These are phyloP conservation scores for Phortica variegata DNA, from an alignment of 1,140 invertebrate species.

Conservation along the genomic window DNA sequence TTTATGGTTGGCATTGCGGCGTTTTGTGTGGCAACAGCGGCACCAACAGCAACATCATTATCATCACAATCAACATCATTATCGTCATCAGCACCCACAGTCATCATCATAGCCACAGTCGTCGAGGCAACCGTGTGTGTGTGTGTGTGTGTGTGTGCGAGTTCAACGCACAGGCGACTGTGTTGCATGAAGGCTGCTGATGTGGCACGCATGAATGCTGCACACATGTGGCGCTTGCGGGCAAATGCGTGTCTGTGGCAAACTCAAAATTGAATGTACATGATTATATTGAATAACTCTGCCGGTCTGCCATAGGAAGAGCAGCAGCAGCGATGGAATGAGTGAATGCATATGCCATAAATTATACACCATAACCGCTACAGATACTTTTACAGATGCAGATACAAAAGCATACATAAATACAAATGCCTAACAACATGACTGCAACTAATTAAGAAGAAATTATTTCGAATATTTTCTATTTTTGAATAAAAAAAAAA, in stretches of 20 bases:
- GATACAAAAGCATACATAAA: too few relatives aligned
- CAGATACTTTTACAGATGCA: too few relatives aligned
- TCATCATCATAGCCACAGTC: too few relatives aligned
- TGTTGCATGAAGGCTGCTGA: too few relatives aligned
- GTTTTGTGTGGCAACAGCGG: too few relatives aligned
- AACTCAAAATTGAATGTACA: slow-evolving; percentile 50
- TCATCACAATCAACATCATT: too few relatives aligned
- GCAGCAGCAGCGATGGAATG: not conserved
- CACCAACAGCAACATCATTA: too few relatives aligned
- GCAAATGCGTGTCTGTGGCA: slow-evolving; percentile 18
- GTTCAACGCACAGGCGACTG: slow-evolving; percentile 14
- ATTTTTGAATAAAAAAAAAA: not conserved
- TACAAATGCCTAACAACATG: too few relatives aligned
- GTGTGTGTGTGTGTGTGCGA: slow-evolving; percentile 23
- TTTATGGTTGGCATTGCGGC: not conserved
- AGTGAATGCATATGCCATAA: slow-evolving; percentile 28
- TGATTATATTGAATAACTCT: slow-evolving; percentile 26
- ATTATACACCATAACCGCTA: slow-evolving; percentile 43
- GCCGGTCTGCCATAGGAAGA: slow-evolving; percentile 21
- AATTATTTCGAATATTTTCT: slow-evolving; percentile 14
- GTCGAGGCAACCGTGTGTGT: too few relatives aligned
- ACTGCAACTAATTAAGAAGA: slow-evolving; percentile 51
- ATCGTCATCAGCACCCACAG: too few relatives aligned
- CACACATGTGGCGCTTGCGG: slow-evolving; percentile 26
- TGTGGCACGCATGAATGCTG: slow-evolving; percentile 23